phyloP scores from a whole-genome alignment of 2,113 vertebrate genomes.

The Percopsis transmontana region DNA sequence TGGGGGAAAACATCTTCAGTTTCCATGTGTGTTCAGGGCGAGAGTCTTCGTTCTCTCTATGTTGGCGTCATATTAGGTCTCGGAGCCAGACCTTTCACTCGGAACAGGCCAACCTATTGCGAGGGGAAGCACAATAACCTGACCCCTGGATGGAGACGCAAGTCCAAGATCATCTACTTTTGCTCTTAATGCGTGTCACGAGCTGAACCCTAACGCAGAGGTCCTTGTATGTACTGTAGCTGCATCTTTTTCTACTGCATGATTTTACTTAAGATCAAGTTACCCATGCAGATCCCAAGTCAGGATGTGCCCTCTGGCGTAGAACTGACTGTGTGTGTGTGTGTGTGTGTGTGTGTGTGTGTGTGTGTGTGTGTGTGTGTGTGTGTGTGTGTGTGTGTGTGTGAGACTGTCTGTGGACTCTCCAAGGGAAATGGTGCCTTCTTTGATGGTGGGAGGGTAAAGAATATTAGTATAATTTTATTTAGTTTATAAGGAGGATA shows the following conservation, averaged over 20 bases:
- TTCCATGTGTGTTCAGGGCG: slow-evolving; percentile 31
- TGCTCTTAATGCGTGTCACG: slow-evolving; percentile 18
- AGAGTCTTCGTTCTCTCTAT: slow-evolving; percentile 35
- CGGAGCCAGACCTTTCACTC: slow-evolving; percentile 17
- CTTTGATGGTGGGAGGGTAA: slow-evolving; percentile 31
- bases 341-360: slow-evolving; percentile 6
- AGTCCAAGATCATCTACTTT: slow-evolving; percentile 18
- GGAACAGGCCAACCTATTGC: slow-evolving; percentile 23
- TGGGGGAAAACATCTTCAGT: neutral
- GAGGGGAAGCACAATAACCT: slow-evolving; percentile 37
- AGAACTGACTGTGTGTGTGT: neutral
- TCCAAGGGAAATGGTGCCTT: slow-evolving; percentile 56
- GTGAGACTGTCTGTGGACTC: neutral
- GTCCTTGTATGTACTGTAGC: slow-evolving; percentile 39
- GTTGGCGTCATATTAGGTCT: slow-evolving; percentile 6
- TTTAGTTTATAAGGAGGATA: neutral
- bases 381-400: neutral
- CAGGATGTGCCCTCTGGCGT: slow-evolving; percentile 34
- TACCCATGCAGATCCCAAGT: slow-evolving; percentile 37
- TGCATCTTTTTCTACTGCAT: slow-evolving; percentile 51
- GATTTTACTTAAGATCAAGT: slow-evolving; percentile 49
- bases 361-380: slow-evolving; percentile 4
- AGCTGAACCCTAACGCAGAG: slow-evolving; percentile 36
- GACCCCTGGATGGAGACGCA: slow-evolving; percentile 7
- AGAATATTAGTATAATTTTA: slow-evolving; percentile 18